Evolutionary conservation across 2,797 vertebrate species (phyloP).

Genomic region (Megaceryle alcyon): DNA sequence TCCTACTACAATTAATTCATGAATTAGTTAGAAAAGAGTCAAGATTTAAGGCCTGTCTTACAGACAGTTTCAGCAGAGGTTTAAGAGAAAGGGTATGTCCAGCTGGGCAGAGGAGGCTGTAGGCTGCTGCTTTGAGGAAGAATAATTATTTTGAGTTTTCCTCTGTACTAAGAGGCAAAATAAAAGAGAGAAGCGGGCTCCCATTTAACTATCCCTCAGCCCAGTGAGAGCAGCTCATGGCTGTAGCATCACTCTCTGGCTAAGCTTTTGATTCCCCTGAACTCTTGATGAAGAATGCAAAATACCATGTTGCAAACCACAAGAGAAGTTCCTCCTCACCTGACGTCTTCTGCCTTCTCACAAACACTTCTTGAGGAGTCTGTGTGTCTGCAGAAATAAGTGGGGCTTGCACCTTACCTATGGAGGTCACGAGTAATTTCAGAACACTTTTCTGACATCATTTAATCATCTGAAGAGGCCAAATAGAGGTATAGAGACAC

Average conservation of each 20-base stretch:
- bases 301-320: neutral
- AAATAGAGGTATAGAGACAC: neutral
- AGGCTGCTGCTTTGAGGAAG: neutral
- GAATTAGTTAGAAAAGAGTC: neutral
- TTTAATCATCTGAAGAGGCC: neutral
- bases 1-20: neutral
- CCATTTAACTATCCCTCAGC: neutral
- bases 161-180: neutral
- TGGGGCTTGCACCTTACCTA: neutral
- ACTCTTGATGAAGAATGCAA: neutral
- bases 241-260: neutral
- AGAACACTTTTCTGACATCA: neutral
- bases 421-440: neutral
- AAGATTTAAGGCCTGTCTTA: neutral
- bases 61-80: neutral
- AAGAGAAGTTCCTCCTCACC: neutral
- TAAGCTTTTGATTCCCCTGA: neutral
- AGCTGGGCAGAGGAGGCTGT: neutral
- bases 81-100: neutral
- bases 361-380: neutral
- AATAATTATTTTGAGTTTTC: neutral
- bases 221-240: neutral
- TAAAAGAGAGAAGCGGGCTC: neutral
- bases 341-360: neutral
- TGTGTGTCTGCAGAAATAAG: neutral